These are phyloP conservation scores for Noctua janthina DNA, from an alignment of 2,888 invertebrate species.

Conservation along the genomic window DNA sequence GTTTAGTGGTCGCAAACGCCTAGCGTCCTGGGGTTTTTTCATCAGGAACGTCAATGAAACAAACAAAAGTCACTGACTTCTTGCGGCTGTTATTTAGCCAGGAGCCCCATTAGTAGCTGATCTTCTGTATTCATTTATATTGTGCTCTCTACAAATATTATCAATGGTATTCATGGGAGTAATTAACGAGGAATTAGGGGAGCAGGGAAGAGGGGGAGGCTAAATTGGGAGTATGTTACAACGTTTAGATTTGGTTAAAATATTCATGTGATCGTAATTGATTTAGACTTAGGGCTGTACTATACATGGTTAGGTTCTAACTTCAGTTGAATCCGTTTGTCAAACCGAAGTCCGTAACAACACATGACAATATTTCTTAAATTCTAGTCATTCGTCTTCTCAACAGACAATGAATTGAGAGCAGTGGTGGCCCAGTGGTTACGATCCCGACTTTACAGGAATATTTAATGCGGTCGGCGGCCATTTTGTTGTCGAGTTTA, in stretches of 20 bases:
- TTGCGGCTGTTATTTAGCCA: not conserved
- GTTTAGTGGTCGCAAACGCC: not conserved
- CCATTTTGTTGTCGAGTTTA: constrained; percentile 48
- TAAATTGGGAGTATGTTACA: not conserved
- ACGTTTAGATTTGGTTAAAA: constrained; percentile 1
- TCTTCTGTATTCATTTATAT: constrained; percentile 7
- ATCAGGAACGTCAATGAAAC: not conserved
- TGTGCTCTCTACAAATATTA: constrained; percentile 34
- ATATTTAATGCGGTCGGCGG: constrained; percentile 39
- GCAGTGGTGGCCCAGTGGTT: too few species aligned
- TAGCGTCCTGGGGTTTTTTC: not conserved
- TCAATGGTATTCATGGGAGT: constrained; percentile 1
- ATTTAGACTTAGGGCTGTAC: not conserved
- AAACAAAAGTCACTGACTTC: not conserved
- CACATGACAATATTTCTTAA: too few species aligned
- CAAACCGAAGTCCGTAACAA: not conserved
- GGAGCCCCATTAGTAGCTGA: not conserved
- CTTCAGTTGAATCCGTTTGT: not conserved
- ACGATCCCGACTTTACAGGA: constrained; percentile 6
- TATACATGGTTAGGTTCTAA: not conserved
- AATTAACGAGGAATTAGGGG: constrained; percentile 16
- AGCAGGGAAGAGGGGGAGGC: too few species aligned
- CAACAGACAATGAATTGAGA: too few species aligned
- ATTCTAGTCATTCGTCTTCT: too few species aligned
- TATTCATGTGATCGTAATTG: constrained; percentile 1